These are phyloP conservation scores for Drosophila navojoa DNA, from an alignment of 1,140 invertebrate species.

Conservation along the genomic window DNA sequence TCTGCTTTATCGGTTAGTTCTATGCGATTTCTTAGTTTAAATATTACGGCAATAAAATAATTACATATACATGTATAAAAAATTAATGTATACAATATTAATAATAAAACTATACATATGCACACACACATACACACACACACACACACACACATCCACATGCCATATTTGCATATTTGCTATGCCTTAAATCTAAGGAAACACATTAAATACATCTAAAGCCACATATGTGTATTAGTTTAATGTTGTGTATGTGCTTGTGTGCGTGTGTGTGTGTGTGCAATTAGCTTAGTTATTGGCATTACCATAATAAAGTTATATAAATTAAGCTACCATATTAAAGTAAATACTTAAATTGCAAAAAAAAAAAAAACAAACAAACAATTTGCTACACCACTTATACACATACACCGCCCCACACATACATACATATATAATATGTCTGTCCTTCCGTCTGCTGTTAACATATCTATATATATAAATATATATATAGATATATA, in stretches of 20 bases:
- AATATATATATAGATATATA: not conserved
- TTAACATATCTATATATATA: conserved; percentile 1
- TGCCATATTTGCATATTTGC: not conserved
- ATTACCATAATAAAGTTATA: conserved; percentile 22
- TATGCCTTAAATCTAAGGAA: conserved; percentile 27
- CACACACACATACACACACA: conserved; percentile 1
- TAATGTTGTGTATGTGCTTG: conserved; percentile 14
- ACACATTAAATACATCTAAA: conserved; percentile 64
- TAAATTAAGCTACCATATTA: conserved; percentile 40
- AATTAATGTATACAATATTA: conserved; percentile 3
- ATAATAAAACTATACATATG: not conserved
- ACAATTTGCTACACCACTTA: conserved; percentile 35
- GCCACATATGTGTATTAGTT: conserved; percentile 63
- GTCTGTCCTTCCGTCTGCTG: conserved; percentile 7
- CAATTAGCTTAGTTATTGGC: conserved; percentile 28
- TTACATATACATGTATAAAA: conserved; percentile 13
- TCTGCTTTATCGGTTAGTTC: conserved; percentile 31
- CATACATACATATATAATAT: conserved; percentile 30
- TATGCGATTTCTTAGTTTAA: conserved; percentile 18
- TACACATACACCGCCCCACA: conserved; percentile 1
- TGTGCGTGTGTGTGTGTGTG: not conserved
- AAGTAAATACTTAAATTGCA: conserved; percentile 22
- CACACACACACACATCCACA: not conserved
- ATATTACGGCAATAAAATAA: conserved; percentile 20
- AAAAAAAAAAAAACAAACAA: conserved; percentile 19